A percentile compares a stretch with the other conserved stretches of the same genome.
Evolutionary conservation across 2,888 invertebrate species (phyloP).

Genomic region (Petrolisthes cinctipes): DNA sequence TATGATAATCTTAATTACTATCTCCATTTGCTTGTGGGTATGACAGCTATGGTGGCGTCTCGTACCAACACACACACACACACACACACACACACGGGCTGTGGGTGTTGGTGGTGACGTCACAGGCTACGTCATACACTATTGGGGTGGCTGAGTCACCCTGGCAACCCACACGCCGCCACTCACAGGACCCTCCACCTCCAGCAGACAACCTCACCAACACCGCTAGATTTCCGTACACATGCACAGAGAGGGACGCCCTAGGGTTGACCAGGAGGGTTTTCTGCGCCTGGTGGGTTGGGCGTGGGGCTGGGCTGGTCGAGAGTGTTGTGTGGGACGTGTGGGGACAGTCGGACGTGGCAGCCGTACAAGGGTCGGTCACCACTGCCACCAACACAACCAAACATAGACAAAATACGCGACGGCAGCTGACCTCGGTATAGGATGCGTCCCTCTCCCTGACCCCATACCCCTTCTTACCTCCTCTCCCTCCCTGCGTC

Average conservation of each 20-base stretch:
- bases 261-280: background rate
- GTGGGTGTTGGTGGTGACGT: slow-evolving; percentile 37
- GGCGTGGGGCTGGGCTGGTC: background rate
- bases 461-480: background rate
- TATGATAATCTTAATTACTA: too few relatives aligned
- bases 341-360: background rate
- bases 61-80: too few relatives aligned
- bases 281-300: background rate
- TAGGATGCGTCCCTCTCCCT: slow-evolving; percentile 6
- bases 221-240: background rate
- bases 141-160: slow-evolving; percentile 50
- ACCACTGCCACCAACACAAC: slow-evolving; percentile 26
- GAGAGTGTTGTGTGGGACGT: background rate
- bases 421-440: slow-evolving; percentile 5
- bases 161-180: slow-evolving; percentile 21
- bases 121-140: slow-evolving; percentile 47
- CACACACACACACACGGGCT: background rate
- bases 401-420: slow-evolving; percentile 37
- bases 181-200: slow-evolving; percentile 11
- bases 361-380: slow-evolving; percentile 28
- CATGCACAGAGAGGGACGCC: background rate
- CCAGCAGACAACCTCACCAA: background rate
- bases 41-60: too few relatives aligned
- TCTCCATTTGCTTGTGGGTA: too few relatives aligned
- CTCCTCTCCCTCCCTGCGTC: background rate